Evolutionary conservation across 1,140 invertebrate genomes (phyloP).

Genomic region (Paracyclopina nana): DNA sequence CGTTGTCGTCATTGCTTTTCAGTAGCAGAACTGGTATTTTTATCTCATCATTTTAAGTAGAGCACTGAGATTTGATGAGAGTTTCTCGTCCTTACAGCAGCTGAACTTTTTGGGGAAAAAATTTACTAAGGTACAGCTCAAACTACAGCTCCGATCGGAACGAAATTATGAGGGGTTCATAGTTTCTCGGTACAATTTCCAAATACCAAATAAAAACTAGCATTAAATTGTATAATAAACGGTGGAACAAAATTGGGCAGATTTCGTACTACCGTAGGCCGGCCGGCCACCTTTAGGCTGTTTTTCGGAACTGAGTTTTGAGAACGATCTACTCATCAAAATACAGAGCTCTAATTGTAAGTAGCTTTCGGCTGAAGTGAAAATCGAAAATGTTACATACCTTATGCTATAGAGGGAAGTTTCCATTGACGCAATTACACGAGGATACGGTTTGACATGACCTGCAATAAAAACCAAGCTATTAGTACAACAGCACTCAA

Average conservation of each 20-base stretch:
- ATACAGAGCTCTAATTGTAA: too few species aligned
- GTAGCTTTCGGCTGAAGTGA: too few species aligned
- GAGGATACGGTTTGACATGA: too few species aligned
- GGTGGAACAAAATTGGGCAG: too few species aligned
- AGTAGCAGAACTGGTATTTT: conserved; percentile 4
- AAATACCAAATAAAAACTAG: not conserved
- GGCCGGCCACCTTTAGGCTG: too few species aligned
- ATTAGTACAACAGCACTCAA: too few species aligned
- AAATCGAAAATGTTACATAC: too few species aligned
- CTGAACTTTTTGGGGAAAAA: not conserved
- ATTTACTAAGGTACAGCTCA: not conserved
- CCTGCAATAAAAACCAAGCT: too few species aligned
- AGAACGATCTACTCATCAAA: too few species aligned
- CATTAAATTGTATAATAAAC: too few species aligned
- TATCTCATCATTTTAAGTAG: not conserved
- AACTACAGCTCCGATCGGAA: not conserved
- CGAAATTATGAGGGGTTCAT: not conserved
- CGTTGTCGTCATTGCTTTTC: not conserved
- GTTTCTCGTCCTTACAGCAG: not conserved
- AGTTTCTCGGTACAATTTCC: not conserved
- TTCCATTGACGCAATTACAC: not conserved
- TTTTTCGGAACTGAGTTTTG: too few species aligned
- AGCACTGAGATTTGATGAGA: not conserved
- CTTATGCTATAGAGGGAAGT: not conserved
- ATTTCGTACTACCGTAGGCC: too few species aligned